Percentiles rank a stretch among this genome's conserved stretches.
phyloP scores from a whole-genome alignment of 1,140 invertebrate species.

The Listronotus bonariensis region DNA sequence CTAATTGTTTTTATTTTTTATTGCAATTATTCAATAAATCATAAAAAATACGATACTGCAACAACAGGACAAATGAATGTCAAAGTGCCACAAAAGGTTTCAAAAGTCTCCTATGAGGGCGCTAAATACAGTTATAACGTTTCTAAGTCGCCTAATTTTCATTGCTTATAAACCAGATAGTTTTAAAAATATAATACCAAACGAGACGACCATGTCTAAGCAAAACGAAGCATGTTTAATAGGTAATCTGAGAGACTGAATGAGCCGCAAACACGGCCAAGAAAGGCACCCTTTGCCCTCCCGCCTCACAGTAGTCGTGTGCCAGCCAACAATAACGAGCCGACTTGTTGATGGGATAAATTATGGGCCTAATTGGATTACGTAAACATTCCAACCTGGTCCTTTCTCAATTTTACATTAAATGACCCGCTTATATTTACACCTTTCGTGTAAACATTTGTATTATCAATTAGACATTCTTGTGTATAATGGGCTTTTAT shows the following conservation, averaged over 20 bases:
- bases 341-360: conserved; percentile 17
- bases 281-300: conserved; percentile 1
- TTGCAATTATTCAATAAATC: too few relatives aligned
- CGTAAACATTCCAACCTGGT: conserved; percentile 15
- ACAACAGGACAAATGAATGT: too few relatives aligned
- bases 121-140: too few relatives aligned
- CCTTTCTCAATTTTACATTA: conserved; percentile 16
- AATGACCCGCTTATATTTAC: conserved; percentile 11
- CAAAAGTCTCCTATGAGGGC: too few relatives aligned
- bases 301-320: conserved; percentile 7
- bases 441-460: conserved; percentile 6
- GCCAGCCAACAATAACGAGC: conserved; percentile 9
- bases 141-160: too few relatives aligned
- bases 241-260: conserved; percentile 16
- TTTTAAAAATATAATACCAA: neutral
- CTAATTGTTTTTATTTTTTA: too few relatives aligned
- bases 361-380: conserved; percentile 21
- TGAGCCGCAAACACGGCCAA: conserved; percentile 10
- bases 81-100: too few relatives aligned
- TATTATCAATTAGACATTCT: neutral
- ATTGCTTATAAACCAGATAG: too few relatives aligned
- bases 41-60: too few relatives aligned
- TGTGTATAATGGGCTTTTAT: neutral
- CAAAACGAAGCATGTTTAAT: conserved; percentile 9
- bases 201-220: conserved; percentile 5